Conservation (phyloP, 2,113 vertebrate species). For the Oophaga pumilio region DNA sequence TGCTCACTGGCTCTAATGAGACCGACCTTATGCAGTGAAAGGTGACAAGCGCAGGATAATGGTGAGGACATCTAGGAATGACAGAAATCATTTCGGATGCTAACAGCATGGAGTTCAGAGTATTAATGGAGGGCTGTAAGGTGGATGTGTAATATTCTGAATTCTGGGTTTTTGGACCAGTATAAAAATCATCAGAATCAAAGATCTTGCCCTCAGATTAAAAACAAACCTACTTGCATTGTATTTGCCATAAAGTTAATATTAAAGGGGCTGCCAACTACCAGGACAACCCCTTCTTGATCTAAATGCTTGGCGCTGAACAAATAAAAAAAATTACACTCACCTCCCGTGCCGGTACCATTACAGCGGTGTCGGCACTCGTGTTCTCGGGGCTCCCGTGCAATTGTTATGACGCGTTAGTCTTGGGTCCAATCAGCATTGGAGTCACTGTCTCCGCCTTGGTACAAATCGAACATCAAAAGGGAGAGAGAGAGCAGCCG, state of each 20-base stretch:
- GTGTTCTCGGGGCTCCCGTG: too few species aligned
- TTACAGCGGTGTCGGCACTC: too few species aligned
- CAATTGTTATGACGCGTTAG: too few species aligned
- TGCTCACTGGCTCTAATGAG: background rate
- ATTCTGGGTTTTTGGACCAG: background rate
- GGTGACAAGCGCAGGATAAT: background rate
- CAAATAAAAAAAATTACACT: too few species aligned
- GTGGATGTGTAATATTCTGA: background rate
- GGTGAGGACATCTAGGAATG: background rate
- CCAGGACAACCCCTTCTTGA: too few species aligned
- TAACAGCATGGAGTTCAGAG: background rate
- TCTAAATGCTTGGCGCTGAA: too few species aligned
- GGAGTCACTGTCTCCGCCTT: too few species aligned
- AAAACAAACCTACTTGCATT: background rate
- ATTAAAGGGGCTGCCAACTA: too few species aligned
- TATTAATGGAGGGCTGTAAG: background rate
- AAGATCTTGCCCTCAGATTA: background rate
- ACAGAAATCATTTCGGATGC: background rate
- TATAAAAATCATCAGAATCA: background rate
- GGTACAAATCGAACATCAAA: too few species aligned
- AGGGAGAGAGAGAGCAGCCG: too few species aligned
- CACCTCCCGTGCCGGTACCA: too few species aligned
- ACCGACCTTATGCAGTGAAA: background rate
- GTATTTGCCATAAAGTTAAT: background rate
- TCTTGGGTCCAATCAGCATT: too few species aligned